Evolutionary conservation across 1,140 invertebrate species (phyloP), one percentile per base, ranked within the genome.

Genomic region (Aphaenogaster floridana): DNA sequence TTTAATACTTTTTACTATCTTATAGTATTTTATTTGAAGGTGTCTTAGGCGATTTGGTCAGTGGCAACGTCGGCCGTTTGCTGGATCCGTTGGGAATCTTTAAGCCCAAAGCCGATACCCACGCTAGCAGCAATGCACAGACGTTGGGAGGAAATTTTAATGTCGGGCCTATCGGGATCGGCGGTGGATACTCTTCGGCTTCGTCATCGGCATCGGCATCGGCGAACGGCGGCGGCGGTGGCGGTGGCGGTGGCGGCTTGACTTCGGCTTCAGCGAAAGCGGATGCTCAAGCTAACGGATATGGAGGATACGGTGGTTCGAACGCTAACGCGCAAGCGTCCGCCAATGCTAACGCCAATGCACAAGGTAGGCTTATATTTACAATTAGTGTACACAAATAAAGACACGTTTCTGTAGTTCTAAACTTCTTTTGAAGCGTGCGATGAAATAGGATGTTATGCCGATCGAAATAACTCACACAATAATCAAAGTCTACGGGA

Each of bases 71-170:
- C 6, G 64, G 64, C 7, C 36, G 74, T 48, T n/a, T 92, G 11
- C 57, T 94, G 79, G 93, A 94, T 15, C 93, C 93, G 0, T 72
- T 94, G 2, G 92, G 92, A 11, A 21, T 94, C 0, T 92, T 94
- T 8, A 68, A 86, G 8, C 72, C 87, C 0, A 81, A 80, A 17
- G 79, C 1, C 17, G 17, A 21, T 1, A 52, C 86, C 9, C 64
- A 80, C 0, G 85, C 87, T 0, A 54, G 36, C 3, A 91, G 90
- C 7, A 88, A 88, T 4, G 68, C 92, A 11, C 72, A 88, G 1
- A 45, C 77, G 13, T 8, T 91, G 0, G 76, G 74, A 11, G 87
- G 72, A 9, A 89, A 68, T 21, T 69, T 94, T 0, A 89, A 93
- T 21, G 7, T 94, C 3, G 94, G 94, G 0, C 92, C 91, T 6